These are phyloP conservation scores for Dryoscopus gambensis DNA, from an alignment of 2,113 vertebrate species.

Conservation along the genomic window DNA sequence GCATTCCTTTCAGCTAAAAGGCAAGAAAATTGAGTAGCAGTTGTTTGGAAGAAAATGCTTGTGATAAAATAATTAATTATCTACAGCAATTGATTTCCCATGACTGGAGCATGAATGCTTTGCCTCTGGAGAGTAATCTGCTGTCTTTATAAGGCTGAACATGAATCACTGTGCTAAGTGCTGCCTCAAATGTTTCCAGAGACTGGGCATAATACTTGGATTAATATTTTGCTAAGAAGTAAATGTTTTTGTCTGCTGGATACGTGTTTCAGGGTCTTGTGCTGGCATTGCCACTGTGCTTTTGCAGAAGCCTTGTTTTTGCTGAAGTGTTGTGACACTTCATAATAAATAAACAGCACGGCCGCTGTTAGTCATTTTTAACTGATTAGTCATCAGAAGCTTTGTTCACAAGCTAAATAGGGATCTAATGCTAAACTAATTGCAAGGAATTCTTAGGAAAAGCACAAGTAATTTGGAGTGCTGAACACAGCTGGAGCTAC, in stretches of 20 bases:
- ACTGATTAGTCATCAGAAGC: background rate
- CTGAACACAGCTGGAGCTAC: background rate
- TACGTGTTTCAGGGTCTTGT: fast-evolving
- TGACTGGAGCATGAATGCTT: background rate
- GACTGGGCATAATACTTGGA: background rate
- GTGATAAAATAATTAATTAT: background rate
- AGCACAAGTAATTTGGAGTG: background rate
- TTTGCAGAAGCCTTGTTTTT: background rate
- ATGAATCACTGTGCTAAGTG: background rate
- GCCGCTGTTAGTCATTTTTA: background rate
- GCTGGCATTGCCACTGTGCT: background rate
- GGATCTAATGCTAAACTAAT: background rate
- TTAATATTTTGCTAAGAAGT: background rate
- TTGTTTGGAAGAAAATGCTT: background rate
- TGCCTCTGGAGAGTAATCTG: background rate
- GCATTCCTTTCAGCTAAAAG: background rate
- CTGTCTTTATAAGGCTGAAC: background rate
- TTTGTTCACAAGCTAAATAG: background rate
- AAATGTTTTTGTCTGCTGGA: background rate
- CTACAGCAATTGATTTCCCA: background rate
- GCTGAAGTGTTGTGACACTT: background rate
- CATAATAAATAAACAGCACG: background rate
- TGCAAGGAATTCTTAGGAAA: background rate
- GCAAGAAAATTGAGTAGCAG: background rate
- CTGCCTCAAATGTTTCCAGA: background rate